Evolutionary conservation across 2,113 vertebrate species (phyloP).

Genomic region (Corythaixoides concolor): DNA sequence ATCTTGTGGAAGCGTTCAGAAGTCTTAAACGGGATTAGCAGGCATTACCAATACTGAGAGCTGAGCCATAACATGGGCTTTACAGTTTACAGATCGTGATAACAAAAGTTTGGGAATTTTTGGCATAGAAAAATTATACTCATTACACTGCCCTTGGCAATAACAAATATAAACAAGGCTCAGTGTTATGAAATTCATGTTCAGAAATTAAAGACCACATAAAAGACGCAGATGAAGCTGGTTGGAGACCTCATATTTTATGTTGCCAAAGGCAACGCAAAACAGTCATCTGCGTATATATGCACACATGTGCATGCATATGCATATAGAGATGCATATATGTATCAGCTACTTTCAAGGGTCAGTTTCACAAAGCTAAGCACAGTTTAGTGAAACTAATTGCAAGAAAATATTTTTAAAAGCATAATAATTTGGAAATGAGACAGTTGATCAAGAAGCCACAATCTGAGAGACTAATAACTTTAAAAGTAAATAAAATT

Average conservation of each 20-base stretch:
- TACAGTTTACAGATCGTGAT: background rate
- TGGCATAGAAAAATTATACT: background rate
- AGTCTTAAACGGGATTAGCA: background rate
- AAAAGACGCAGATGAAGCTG: background rate
- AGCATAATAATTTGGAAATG: background rate
- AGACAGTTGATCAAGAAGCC: background rate
- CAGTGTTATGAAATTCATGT: background rate
- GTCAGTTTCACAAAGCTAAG: background rate
- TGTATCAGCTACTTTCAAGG: background rate
- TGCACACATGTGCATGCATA: background rate
- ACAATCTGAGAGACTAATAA: background rate
- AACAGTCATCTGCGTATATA: background rate
- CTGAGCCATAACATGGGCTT: background rate
- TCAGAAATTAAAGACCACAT: background rate
- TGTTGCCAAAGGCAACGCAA: background rate
- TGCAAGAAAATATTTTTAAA: background rate
- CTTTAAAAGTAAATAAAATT: background rate
- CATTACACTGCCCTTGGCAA: background rate
- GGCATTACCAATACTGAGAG: background rate
- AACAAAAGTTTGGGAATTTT: background rate
- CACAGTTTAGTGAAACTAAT: background rate
- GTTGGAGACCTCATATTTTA: background rate
- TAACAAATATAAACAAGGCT: background rate
- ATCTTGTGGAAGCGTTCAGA: background rate
- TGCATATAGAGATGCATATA: background rate